These are phyloP conservation scores for Dryobotodes eremita DNA, from an alignment of 2,888 invertebrate species.

Conservation along the genomic window DNA sequence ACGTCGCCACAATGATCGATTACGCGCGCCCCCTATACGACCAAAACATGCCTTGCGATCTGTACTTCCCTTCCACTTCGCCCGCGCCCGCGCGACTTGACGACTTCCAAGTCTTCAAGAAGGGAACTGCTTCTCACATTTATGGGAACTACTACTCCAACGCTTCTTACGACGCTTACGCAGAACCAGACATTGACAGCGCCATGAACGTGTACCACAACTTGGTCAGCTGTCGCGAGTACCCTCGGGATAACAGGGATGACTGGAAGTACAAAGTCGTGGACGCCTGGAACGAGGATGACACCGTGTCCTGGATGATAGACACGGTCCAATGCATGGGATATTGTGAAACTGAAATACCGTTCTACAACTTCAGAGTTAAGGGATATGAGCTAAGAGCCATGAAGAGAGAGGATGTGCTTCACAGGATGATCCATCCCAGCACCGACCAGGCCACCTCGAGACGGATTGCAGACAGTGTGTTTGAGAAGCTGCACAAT, in stretches of 20 bases:
- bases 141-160: constrained; percentile 85
- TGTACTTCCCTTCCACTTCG: constrained; percentile 80
- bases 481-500: constrained; percentile 83
- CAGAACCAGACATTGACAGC: constrained; percentile 83
- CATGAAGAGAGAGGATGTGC: constrained; percentile 83
- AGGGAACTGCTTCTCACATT: constrained; percentile 82
- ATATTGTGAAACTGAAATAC: constrained; percentile 84
- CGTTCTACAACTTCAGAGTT: constrained; percentile 85
- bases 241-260: constrained; percentile 78
- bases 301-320: constrained; percentile 90
- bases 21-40: constrained; percentile 87
- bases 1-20: constrained; percentile 83
- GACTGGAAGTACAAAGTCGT: constrained; percentile 90
- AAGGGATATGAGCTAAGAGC: constrained; percentile 81
- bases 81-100: constrained; percentile 87
- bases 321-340: constrained; percentile 82
- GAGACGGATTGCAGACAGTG: constrained; percentile 79
- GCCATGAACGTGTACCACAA: constrained; percentile 85
- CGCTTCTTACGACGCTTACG: constrained; percentile 81
- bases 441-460: constrained; percentile 79
- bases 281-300: constrained; percentile 90
- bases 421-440: constrained; percentile 80
- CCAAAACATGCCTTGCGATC: constrained; percentile 84
- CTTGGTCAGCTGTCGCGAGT: constrained; percentile 82
- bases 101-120: constrained; percentile 88